Percentiles rank a stretch among this genome's conserved stretches.
phyloP scores from a whole-genome alignment of 1,140 invertebrate genomes.

The Magallana ariakensis region DNA sequence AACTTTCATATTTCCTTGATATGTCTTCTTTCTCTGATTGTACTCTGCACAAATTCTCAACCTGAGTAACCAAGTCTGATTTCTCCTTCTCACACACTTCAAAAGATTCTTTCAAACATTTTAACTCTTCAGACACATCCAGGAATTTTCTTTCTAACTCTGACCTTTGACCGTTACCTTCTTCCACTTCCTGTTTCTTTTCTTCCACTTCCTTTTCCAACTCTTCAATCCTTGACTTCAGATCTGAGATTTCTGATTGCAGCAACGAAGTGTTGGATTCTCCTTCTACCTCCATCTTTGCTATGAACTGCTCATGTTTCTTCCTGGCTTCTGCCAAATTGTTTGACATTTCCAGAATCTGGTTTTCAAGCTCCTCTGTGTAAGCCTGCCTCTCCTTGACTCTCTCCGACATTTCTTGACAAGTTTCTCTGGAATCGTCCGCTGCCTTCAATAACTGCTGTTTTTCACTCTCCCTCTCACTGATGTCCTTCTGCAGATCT shows the following conservation, averaged over 20 bases:
- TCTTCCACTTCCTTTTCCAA: slow-evolving; percentile 26
- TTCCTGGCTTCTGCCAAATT: slow-evolving; percentile 66
- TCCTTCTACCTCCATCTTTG: slow-evolving; percentile 62
- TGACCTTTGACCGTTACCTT: background rate
- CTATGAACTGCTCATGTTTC: slow-evolving; percentile 65
- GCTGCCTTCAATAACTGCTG: slow-evolving; percentile 38
- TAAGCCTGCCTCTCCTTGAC: slow-evolving; percentile 70
- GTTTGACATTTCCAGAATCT: slow-evolving; percentile 72
- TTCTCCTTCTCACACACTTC: slow-evolving; percentile 21
- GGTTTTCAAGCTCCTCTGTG: slow-evolving; percentile 69
- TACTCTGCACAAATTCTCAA: background rate
- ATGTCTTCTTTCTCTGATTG: slow-evolving; percentile 39
- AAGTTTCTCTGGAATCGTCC: slow-evolving; percentile 46
- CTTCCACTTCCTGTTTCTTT: slow-evolving; percentile 11
- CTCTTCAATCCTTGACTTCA: slow-evolving; percentile 62
- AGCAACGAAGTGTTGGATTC: slow-evolving; percentile 51
- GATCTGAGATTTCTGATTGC: slow-evolving; percentile 55
- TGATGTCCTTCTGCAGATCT: slow-evolving; percentile 52
- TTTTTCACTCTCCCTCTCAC: slow-evolving; percentile 55
- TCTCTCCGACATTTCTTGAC: slow-evolving; percentile 50
- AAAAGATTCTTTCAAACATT: background rate
- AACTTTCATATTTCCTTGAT: background rate
- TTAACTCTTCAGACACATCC: background rate
- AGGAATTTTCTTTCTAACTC: background rate
- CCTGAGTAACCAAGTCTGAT: slow-evolving; percentile 14